Evolutionary conservation across 2,888 invertebrate genomes (phyloP).

Genomic region (Drosophila imparisetae): DNA sequence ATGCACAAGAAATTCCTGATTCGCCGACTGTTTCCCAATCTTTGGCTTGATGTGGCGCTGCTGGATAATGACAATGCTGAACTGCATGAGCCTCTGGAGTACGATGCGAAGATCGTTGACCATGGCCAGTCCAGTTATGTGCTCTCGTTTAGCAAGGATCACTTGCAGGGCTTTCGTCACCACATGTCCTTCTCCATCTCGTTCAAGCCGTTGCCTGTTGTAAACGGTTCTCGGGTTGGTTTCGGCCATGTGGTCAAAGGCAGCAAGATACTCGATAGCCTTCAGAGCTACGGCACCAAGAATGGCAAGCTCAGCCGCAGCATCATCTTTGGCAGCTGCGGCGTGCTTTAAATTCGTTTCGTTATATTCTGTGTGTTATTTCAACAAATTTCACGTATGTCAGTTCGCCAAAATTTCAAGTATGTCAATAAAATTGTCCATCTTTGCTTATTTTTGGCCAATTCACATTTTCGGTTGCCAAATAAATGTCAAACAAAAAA

Average conservation of each 20-base stretch:
- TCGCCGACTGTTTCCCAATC: slow-evolving; percentile 62
- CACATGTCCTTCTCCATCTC: slow-evolving; percentile 70
- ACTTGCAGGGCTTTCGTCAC: slow-evolving; percentile 50
- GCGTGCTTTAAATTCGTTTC: slow-evolving; percentile 50
- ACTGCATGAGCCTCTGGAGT: slow-evolving; percentile 54
- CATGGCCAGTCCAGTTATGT: slow-evolving; percentile 52
- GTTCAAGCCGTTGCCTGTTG: slow-evolving; percentile 68
- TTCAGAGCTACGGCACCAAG: slow-evolving; percentile 77
- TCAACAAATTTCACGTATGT: not conserved
- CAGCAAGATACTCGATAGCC: slow-evolving; percentile 60
- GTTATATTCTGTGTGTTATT: not conserved
- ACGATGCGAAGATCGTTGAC: slow-evolving; percentile 62
- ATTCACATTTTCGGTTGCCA: slow-evolving; percentile 7
- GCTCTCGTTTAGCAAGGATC: slow-evolving; percentile 62
- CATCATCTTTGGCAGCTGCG: slow-evolving; percentile 68
- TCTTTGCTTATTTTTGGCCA: not conserved
- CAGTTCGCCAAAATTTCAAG: slow-evolving; percentile 15
- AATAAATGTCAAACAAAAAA: slow-evolving; percentile 28
- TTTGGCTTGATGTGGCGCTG: slow-evolving; percentile 71
- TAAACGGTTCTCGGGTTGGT: slow-evolving; percentile 73
- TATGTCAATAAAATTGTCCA: slow-evolving; percentile 1
- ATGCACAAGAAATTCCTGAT: slow-evolving; percentile 49
- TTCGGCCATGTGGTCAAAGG: slow-evolving; percentile 77
- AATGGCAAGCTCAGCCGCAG: slow-evolving; percentile 75
- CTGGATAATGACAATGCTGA: slow-evolving; percentile 17